phyloP scores from a whole-genome alignment of 2,888 invertebrate genomes.

The Gerris lacustris region DNA sequence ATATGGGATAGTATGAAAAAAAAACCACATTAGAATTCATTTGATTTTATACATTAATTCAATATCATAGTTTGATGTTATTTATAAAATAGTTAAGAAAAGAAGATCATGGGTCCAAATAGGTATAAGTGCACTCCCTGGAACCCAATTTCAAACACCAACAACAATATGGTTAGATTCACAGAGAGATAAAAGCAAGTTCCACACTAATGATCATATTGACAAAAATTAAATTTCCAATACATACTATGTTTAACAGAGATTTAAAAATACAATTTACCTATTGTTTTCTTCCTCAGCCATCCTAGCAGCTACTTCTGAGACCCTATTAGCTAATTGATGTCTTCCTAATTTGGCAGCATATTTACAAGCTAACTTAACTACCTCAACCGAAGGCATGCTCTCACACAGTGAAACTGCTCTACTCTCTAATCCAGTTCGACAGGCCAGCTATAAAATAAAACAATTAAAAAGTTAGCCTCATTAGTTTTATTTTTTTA shows the following conservation, averaged over 20 bases:
- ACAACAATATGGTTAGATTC: background rate
- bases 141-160: no score
- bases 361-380: conserved; percentile 80
- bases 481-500: background rate
- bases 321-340: conserved; percentile 62
- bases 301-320: conserved; percentile 32
- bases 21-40: no score
- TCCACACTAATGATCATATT: background rate
- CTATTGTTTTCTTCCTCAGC: conserved; percentile 14
- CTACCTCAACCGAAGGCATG: conserved; percentile 59
- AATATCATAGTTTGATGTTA: no score
- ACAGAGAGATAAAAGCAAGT: background rate
- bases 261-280: background rate
- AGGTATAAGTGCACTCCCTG: no score
- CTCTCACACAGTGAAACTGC: conserved; percentile 77
- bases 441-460: conserved; percentile 59
- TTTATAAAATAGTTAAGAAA: no score
- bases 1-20: no score
- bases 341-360: conserved; percentile 64
- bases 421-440: conserved; percentile 69
- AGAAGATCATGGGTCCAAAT: no score
- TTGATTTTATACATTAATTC: no score
- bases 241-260: background rate
- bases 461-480: conserved; percentile 10
- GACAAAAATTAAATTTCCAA: background rate